phyloP scores from a whole-genome alignment of 1,140 invertebrate genomes.

The Drosophila nigrodunni region DNA sequence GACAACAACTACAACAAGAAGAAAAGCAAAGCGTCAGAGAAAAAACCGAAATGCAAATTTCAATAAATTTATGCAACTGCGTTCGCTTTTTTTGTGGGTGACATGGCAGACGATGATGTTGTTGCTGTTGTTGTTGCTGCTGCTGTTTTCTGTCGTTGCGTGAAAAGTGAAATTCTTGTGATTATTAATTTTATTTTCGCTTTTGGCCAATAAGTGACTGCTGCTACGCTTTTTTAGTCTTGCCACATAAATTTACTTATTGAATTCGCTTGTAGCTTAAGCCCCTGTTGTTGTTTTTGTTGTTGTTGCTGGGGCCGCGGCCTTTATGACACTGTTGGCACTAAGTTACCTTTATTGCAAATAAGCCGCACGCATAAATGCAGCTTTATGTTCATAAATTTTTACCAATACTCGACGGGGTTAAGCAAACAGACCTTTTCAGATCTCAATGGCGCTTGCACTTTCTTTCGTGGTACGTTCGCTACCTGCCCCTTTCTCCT shows the following conservation, averaged over 20 bases:
- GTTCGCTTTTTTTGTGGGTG: slow-evolving; percentile 71
- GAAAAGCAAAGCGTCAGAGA: slow-evolving; percentile 36
- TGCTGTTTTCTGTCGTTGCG: slow-evolving; percentile 61
- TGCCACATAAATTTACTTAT: slow-evolving; percentile 75
- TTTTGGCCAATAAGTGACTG: slow-evolving; percentile 56
- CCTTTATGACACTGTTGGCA: slow-evolving; percentile 80
- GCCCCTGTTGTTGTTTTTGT: neutral
- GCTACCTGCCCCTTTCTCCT: slow-evolving; percentile 11
- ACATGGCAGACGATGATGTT: slow-evolving; percentile 62
- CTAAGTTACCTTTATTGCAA: slow-evolving; percentile 82
- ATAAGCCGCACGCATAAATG: slow-evolving; percentile 82
- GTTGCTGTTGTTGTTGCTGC: slow-evolving; percentile 40
- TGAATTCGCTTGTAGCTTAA: slow-evolving; percentile 53
- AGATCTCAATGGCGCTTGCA: slow-evolving; percentile 14
- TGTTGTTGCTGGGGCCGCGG: slow-evolving; percentile 71
- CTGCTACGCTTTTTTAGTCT: slow-evolving; percentile 70
- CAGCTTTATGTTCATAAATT: slow-evolving; percentile 82
- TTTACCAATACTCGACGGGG: slow-evolving; percentile 66
- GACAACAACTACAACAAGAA: slow-evolving; percentile 20
- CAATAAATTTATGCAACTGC: slow-evolving; percentile 82
- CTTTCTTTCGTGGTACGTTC: slow-evolving; percentile 55
- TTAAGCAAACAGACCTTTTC: slow-evolving; percentile 51
- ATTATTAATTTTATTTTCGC: slow-evolving; percentile 83
- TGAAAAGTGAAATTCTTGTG: slow-evolving; percentile 83
- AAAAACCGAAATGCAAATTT: slow-evolving; percentile 76